A percentile compares a stretch with the other conserved stretches of the same genome.
These are phyloP conservation scores for Anneissia japonica DNA, from an alignment of 35 echinoderm and acorn worm species.

Conservation along the genomic window DNA sequence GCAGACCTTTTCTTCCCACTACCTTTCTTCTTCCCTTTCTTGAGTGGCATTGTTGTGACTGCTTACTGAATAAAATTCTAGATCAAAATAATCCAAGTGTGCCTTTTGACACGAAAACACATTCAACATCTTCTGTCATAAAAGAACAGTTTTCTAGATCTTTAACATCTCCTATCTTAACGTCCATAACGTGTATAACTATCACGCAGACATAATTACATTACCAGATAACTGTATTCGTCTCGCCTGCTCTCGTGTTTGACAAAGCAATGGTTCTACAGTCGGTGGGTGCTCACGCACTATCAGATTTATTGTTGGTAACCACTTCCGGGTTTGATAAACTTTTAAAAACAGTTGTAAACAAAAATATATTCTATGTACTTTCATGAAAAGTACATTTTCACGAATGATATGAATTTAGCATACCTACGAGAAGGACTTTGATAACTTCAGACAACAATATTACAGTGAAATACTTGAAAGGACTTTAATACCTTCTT, in stretches of 20 bases:
- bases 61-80: no score
- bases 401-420: background rate
- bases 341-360: background rate
- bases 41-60: constrained; percentile 30
- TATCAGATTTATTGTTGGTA: background rate
- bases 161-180: no score
- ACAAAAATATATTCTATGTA: background rate
- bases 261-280: no score
- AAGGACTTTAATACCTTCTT: background rate
- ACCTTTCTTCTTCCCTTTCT: constrained; percentile 24
- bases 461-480: background rate
- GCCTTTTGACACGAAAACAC: no score
- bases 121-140: no score
- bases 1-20: constrained; percentile 7
- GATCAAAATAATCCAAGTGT: no score
- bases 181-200: no score
- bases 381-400: background rate
- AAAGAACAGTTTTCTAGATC: no score
- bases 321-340: background rate
- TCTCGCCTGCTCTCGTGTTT: no score
- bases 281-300: no score
- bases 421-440: background rate
- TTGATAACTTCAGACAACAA: background rate
- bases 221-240: no score
- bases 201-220: no score